These are phyloP conservation scores for Diorhabda elongata DNA, from an alignment of 1,140 invertebrate genomes.

Conservation along the genomic window DNA sequence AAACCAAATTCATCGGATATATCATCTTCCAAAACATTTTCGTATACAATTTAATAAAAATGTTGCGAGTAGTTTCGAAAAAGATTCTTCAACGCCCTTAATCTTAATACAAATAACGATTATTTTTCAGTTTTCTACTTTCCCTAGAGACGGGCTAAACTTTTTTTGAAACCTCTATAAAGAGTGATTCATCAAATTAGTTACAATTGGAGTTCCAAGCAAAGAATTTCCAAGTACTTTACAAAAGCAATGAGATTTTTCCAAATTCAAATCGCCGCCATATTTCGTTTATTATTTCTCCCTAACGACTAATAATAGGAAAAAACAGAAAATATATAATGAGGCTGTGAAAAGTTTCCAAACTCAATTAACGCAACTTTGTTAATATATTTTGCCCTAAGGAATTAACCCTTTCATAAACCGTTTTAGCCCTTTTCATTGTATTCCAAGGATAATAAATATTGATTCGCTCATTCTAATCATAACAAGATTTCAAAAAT, in stretches of 20 bases:
- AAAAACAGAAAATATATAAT: constrained; percentile 17
- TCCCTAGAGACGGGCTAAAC: too few species aligned
- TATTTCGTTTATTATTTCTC: constrained; percentile 10
- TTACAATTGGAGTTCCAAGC: too few species aligned
- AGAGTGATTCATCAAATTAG: too few species aligned
- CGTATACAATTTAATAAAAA: too few species aligned
- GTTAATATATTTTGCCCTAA: constrained; percentile 27
- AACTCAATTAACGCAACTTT: constrained; percentile 31
- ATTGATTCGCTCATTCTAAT: not conserved
- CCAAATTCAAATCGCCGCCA: not conserved
- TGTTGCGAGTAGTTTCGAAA: too few species aligned
- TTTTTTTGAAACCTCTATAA: too few species aligned
- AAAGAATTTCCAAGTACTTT: too few species aligned
- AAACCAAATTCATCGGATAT: too few species aligned
- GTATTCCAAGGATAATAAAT: constrained; percentile 6
- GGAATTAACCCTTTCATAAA: constrained; percentile 30
- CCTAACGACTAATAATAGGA: constrained; percentile 13
- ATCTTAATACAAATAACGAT: too few species aligned
- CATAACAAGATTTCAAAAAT: not conserved
- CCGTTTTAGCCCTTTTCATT: constrained; percentile 5
- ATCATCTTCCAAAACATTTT: too few species aligned
- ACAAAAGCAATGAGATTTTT: not conserved
- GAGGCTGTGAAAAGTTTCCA: constrained; percentile 23
- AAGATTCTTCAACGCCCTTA: too few species aligned
- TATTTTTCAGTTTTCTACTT: too few species aligned